Evolutionary conservation across 1,140 invertebrate genomes (phyloP), one percentile per base, ranked within the genome.

Genomic region (Pteromalus puparum): DNA sequence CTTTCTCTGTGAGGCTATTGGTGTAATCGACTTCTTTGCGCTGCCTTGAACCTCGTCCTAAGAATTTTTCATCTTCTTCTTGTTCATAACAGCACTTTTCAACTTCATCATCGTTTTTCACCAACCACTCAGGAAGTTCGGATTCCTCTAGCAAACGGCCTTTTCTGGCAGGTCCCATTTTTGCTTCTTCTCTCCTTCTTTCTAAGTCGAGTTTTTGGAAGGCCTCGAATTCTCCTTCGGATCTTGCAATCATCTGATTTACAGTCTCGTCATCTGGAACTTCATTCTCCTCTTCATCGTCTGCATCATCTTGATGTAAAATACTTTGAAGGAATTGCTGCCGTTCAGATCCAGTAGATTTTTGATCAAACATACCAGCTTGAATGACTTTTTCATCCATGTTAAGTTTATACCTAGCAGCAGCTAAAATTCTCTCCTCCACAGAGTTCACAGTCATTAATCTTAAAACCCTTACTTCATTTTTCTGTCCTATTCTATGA

Each of bases 371-470:
- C 98, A 99, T 99, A 91, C 99, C 99, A 85, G 98, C 98, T 91
- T 99, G 99, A 91, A 99, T 99, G 83, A 99, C 99, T 92, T 99
- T 99, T 90, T 99, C 98, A 91, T 99, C 99, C 95, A 99, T 98
- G 90, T 99, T 99, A 28, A 99, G 93, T 91, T 99, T 97, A 90
- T 97, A 97, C 28, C 97, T 94, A 7, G 97, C 97, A 1, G 99
- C 99, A 53, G 99, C 99, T 65, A 99, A 93, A 91, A 99, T 99
- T 89, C 98, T 95, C 91, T 99, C 99, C 93, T 99, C 99, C 0
- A 99, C 98, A 0, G 98, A 99, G 93, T 99, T 99, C 0, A 99
- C 98, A 0, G 98, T 99, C 96, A 99, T 99, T 24, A 99, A 94
- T 68, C 99, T 95, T 9, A 99, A 93, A 0, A 99, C 99, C 26